phyloP scores from a whole-genome alignment of 2,113 vertebrate species.

The Zingel zingel region DNA sequence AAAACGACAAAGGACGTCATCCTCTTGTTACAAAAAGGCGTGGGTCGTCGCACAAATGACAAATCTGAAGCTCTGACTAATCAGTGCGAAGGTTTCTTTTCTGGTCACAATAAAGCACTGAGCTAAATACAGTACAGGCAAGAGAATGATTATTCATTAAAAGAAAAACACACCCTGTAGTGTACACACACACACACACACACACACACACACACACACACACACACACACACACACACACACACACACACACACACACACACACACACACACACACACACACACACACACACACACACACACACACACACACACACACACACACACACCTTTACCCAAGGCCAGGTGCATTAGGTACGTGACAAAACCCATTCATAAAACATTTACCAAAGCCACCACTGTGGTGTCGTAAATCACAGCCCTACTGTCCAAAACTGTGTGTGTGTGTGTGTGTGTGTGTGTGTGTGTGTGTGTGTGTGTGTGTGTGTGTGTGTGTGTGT shows the following conservation, averaged over 20 bases:
- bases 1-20: conserved; percentile 20
- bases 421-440: conserved; percentile 36
- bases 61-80: conserved; percentile 27
- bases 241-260: background rate
- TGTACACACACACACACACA: background rate
- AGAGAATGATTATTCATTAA: conserved; percentile 55
- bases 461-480: conserved; percentile 33
- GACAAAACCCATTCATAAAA: conserved; percentile 79
- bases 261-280: background rate
- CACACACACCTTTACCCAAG: conserved; percentile 44
- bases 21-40: background rate
- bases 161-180: conserved; percentile 56
- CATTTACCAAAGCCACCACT: conserved; percentile 74
- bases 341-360: conserved; percentile 56
- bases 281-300: background rate
- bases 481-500: conserved; percentile 44
- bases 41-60: background rate
- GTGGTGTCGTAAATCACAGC: conserved; percentile 68
- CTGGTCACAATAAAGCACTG: conserved; percentile 7
- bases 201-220: background rate
- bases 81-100: background rate
- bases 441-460: conserved; percentile 38
- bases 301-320: background rate
- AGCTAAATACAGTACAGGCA: conserved; percentile 15
- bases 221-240: conserved; percentile 1